Percentiles rank a stretch among this genome's conserved stretches.
Evolutionary conservation across 2,888 invertebrate species (phyloP).

Genomic region (Psococerastis gibbosa): DNA sequence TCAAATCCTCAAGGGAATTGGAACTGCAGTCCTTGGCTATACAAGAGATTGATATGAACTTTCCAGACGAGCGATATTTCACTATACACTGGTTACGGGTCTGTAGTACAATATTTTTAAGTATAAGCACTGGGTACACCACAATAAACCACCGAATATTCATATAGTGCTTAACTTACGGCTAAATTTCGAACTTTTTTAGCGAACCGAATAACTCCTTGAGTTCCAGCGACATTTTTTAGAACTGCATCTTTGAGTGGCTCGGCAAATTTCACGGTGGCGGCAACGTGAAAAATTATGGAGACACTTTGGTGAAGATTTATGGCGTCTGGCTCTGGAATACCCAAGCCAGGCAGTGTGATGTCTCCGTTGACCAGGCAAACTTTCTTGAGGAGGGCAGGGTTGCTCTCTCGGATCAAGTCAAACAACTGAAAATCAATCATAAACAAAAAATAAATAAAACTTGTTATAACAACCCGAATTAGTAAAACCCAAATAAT

Average conservation of each 20-base stretch:
- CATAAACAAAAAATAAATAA: too few relatives aligned
- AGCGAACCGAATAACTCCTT: slow-evolving; percentile 46
- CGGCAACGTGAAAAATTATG: slow-evolving; percentile 65
- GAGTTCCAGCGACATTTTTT: slow-evolving; percentile 58
- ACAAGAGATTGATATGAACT: too few relatives aligned
- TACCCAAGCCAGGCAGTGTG: slow-evolving; percentile 36
- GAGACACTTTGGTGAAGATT: slow-evolving; percentile 39
- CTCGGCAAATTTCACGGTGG: slow-evolving; percentile 67
- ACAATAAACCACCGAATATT: too few relatives aligned
- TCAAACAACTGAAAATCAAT: slow-evolving; percentile 44
- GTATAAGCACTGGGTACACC: too few relatives aligned
- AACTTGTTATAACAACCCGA: too few relatives aligned
- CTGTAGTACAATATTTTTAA: too few relatives aligned
- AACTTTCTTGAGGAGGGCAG: slow-evolving; percentile 40
- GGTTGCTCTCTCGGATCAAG: slow-evolving; percentile 33
- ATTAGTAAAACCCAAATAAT: too few relatives aligned
- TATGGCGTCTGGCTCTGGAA: slow-evolving; percentile 32
- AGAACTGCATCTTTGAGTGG: slow-evolving; percentile 47
- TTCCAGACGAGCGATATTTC: too few relatives aligned
- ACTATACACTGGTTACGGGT: too few relatives aligned
- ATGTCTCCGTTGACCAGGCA: slow-evolving; percentile 43
- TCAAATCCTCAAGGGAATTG: too few relatives aligned
- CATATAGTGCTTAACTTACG: too few relatives aligned
- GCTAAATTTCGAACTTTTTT: slow-evolving; percentile 46
- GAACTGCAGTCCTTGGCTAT: too few relatives aligned